These are phyloP conservation scores for Calliscelio sp. DNA, from an alignment of 2,888 invertebrate species.

Conservation along the genomic window DNA sequence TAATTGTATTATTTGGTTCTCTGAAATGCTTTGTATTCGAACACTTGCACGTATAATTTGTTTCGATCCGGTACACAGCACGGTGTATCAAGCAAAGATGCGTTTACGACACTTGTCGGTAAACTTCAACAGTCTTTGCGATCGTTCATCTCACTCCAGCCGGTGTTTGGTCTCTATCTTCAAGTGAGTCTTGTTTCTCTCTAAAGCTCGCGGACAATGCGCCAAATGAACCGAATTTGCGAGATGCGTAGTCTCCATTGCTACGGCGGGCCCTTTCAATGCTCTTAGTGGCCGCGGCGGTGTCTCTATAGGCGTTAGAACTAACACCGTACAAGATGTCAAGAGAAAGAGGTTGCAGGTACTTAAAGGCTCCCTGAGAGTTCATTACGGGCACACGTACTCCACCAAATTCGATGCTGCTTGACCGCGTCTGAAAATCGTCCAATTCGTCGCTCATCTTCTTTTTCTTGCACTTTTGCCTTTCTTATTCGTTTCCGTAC, in stretches of 20 bases:
- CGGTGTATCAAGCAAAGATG: constrained; percentile 60
- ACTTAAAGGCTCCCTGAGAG: constrained; percentile 69
- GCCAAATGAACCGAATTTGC: constrained; percentile 86
- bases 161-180: constrained; percentile 60
- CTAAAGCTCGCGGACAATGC: constrained; percentile 84
- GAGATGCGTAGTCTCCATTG: constrained; percentile 78
- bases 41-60: constrained; percentile 66
- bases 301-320: constrained; percentile 84
- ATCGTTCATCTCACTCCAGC: constrained; percentile 77
- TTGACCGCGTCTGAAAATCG: constrained; percentile 71
- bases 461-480: constrained; percentile 66
- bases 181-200: constrained; percentile 83
- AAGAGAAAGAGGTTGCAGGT: constrained; percentile 79
- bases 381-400: constrained; percentile 74
- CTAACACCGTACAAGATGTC: constrained; percentile 85
- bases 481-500: constrained; percentile 44
- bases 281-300: constrained; percentile 80
- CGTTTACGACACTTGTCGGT: constrained; percentile 80
- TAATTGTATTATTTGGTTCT: constrained; percentile 62
- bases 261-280: constrained; percentile 75
- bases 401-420: constrained; percentile 58
- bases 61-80: constrained; percentile 54
- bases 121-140: constrained; percentile 85
- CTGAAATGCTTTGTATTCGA: constrained; percentile 32
- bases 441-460: constrained; percentile 63